Base-by-base conservation (phyloP, 2,888 invertebrate species). In the Volucella bombylans region DNA sequence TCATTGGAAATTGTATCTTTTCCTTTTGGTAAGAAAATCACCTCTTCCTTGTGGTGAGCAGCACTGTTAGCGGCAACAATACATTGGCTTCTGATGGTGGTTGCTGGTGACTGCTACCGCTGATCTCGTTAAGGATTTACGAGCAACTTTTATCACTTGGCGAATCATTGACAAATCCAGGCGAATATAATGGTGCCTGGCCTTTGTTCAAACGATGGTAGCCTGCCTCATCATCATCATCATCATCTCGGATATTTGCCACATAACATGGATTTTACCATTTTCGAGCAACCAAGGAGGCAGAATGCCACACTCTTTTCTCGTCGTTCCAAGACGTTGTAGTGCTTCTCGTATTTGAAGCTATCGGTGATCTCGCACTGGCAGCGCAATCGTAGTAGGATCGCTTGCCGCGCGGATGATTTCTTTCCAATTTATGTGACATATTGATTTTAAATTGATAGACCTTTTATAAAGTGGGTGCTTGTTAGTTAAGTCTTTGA, bases 341-440 rank as follows among this genome's bases (percentile, higher is more conserved):
- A 31, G 31, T 31, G 31, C 31, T 31, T 31, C 31, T 31, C 31
- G 41, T 61, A 72, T 81, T 52, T 64, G 69, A 64, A 82, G 81
- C 82, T 86, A 82, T 86, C 86, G 77, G 31, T 41, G 76, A 85
- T 85, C 85, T 81, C 62, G 57, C 72, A 64, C 31, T 31, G 31
- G 31, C 31, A 31, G 31, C 31, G 72, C 85, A 76, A 76, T 68
- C 80, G 72, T 54, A 59, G 31, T 31, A 31, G 80, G 47, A 80
- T 59, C 81, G 79, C 64, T 85, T 83, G 79, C 82, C 74, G 85
- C 80, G 88, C 89, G 87, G 90, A 90, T 91, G 91, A 90, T 91
- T 91, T 91, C 90, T 91, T 90, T 90, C 90, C 91, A 91, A 91
- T 91, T 91, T 92, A 92, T 91, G 90, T 91, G 91, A 91, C 91